Percentiles rank a stretch among this genome's conserved stretches.
Conservation (phyloP, 2,888 invertebrate genomes). For the Entomobrya multifasciata region DNA sequence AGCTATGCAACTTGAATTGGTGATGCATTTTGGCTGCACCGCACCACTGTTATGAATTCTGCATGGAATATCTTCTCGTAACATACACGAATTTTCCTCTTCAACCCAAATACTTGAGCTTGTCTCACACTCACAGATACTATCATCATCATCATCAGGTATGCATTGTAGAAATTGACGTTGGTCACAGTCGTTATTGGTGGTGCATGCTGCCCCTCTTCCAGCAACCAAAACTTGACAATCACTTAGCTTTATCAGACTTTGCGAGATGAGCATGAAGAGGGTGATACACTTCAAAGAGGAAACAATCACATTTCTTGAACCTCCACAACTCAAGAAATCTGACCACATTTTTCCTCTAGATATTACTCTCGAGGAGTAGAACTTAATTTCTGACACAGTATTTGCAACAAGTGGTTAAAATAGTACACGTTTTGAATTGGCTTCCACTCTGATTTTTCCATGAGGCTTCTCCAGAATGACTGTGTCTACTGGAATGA, state of each 20-base stretch:
- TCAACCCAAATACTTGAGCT: neutral
- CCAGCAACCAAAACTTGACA: neutral
- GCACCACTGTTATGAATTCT: too few species aligned
- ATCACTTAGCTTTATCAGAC: neutral
- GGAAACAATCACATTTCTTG: neutral
- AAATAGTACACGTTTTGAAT: neutral
- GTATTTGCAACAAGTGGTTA: neutral
- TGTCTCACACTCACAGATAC: conserved; percentile 39
- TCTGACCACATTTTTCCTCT: conserved; percentile 35
- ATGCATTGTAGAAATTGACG: conserved; percentile 37
- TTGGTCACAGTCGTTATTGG: conserved; percentile 5
- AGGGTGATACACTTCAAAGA: neutral
- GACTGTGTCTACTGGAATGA: neutral
- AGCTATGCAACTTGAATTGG: conserved; percentile 41
- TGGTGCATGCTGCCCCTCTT: neutral
- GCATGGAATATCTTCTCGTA: conserved; percentile 24
- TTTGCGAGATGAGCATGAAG: conserved; percentile 3
- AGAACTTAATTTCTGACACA: neutral
- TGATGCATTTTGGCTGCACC: conserved; percentile 18
- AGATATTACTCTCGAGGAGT: too few species aligned
- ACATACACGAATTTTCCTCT: conserved; percentile 7
- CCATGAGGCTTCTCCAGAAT: neutral
- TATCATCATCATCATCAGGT: neutral
- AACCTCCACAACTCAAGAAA: neutral
- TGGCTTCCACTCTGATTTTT: neutral